Evolutionary conservation across 2,888 invertebrate genomes (phyloP).

Genomic region (Dicyrtomina minuta): DNA sequence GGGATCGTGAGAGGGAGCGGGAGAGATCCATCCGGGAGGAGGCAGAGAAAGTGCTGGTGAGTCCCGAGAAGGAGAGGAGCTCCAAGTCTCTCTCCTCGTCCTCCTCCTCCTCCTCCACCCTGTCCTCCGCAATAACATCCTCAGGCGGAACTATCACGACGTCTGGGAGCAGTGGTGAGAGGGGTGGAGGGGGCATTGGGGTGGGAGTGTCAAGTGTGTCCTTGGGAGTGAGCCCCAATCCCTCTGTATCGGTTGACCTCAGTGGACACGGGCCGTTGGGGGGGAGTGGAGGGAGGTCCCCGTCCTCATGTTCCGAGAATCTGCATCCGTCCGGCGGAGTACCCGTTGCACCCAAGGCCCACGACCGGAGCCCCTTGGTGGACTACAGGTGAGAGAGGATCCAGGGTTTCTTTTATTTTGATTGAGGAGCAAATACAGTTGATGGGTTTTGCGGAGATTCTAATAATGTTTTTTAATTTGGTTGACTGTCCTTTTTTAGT

Average conservation of each 20-base stretch:
- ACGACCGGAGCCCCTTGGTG: constrained; percentile 46
- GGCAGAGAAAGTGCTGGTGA: too few relatives aligned
- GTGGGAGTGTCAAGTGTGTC: too few relatives aligned
- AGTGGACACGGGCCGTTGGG: too few relatives aligned
- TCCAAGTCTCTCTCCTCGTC: constrained; percentile 19
- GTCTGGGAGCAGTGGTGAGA: not conserved
- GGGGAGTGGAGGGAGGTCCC: constrained; percentile 12
- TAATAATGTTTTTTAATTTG: too few relatives aligned
- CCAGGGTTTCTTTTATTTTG: not conserved
- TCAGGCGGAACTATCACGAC: not conserved
- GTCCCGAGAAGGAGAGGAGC: constrained; percentile 39
- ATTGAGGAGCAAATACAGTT: not conserved
- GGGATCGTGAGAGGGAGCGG: constrained; percentile 34
- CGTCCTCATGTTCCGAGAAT: constrained; percentile 40
- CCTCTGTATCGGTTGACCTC: too few relatives aligned
- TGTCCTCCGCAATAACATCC: not conserved
- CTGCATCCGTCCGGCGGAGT: constrained; percentile 48
- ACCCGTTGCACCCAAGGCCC: constrained; percentile 38
- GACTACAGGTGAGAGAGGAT: constrained; percentile 52
- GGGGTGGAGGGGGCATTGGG: not conserved
- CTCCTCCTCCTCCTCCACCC: constrained; percentile 14
- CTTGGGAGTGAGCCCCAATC: not conserved
- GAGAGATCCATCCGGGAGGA: not conserved
- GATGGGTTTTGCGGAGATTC: too few relatives aligned
- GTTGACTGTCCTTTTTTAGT: too few relatives aligned